Evolutionary conservation across 1,140 invertebrate species (phyloP).

Genomic region (Eufriesea mexicana): DNA sequence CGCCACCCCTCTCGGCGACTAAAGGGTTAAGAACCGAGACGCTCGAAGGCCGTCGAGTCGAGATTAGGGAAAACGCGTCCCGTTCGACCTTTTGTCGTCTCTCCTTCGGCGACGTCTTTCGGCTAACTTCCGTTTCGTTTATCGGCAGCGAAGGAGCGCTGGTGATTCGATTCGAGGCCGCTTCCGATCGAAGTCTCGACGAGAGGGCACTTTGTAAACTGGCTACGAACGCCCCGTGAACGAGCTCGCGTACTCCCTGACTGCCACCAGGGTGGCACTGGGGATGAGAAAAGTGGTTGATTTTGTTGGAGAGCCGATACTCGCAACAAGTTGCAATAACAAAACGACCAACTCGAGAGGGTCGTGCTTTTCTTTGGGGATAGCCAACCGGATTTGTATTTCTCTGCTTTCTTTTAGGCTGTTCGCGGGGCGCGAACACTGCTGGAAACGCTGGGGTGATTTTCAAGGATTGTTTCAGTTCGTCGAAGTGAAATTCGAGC

Average conservation of each 20-base stretch:
- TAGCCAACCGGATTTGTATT: not conserved
- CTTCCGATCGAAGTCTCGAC: not conserved
- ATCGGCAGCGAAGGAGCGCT: not conserved
- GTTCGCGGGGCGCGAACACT: not conserved
- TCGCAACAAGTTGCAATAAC: conserved; percentile 34
- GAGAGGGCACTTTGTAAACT: conserved; percentile 24
- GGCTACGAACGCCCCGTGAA: not conserved
- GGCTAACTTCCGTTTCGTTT: not conserved
- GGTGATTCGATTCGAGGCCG: not conserved
- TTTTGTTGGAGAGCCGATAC: not conserved
- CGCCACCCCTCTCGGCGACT: not conserved
- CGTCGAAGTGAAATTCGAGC: not conserved
- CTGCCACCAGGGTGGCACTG: not conserved
- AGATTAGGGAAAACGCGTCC: not conserved
- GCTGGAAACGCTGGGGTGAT: no score
- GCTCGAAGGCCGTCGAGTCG: not conserved
- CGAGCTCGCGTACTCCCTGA: not conserved
- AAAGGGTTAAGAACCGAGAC: not conserved
- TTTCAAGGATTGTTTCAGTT: not conserved
- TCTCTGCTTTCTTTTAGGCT: no score
- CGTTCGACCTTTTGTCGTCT: not conserved
- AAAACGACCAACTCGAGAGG: not conserved
- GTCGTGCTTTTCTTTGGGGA: not conserved
- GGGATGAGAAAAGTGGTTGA: not conserved
- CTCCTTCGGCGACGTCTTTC: not conserved